Percentiles rank a stretch among this genome's conserved stretches.
Evolutionary conservation across 2,113 vertebrate genomes (phyloP).

Genomic region (Ammodytes dubius): DNA sequence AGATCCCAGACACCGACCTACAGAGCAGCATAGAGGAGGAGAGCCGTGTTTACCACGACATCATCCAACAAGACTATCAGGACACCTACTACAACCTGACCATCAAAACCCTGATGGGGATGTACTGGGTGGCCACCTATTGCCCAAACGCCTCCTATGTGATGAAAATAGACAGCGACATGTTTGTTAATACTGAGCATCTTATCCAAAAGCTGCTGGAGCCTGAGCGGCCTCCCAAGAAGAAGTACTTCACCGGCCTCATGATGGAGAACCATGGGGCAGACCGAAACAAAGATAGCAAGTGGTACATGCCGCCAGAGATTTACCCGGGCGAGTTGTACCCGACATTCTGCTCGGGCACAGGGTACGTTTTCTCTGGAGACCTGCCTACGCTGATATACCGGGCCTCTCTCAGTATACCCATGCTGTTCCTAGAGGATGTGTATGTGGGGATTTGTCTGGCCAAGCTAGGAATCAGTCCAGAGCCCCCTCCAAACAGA

Average conservation of each 20-base stretch:
- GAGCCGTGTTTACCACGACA: slow-evolving; percentile 91
- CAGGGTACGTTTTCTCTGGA: slow-evolving; percentile 97
- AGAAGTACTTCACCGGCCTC: slow-evolving; percentile 95
- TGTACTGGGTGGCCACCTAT: slow-evolving; percentile 97
- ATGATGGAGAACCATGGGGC: slow-evolving; percentile 96
- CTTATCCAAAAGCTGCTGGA: slow-evolving; percentile 96
- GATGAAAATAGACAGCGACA: slow-evolving; percentile 99
- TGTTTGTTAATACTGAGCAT: slow-evolving; percentile 99
- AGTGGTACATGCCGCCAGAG: slow-evolving; percentile 98
- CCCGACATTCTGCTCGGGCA: slow-evolving; percentile 97
- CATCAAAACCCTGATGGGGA: slow-evolving; percentile 99
- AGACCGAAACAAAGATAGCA: slow-evolving; percentile 95
- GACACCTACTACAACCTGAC: slow-evolving; percentile 98
- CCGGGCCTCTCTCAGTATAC: slow-evolving; percentile 93
- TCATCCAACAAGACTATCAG: slow-evolving; percentile 95
- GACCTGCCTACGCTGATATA: slow-evolving; percentile 97
- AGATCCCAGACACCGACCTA: slow-evolving; percentile 83
- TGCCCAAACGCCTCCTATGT: slow-evolving; percentile 92
- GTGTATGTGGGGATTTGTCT: slow-evolving; percentile 98
- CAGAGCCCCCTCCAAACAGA: slow-evolving; percentile 94
- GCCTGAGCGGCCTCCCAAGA: slow-evolving; percentile 90
- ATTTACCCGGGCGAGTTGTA: slow-evolving; percentile 97
- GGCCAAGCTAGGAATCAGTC: slow-evolving; percentile 94
- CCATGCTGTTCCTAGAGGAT: slow-evolving; percentile 95
- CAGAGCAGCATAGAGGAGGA: slow-evolving; percentile 91